Evolutionary conservation across 92 coral and sea anemone genomes (phyloP).

Genomic region (Chrysogorgia sp.): DNA sequence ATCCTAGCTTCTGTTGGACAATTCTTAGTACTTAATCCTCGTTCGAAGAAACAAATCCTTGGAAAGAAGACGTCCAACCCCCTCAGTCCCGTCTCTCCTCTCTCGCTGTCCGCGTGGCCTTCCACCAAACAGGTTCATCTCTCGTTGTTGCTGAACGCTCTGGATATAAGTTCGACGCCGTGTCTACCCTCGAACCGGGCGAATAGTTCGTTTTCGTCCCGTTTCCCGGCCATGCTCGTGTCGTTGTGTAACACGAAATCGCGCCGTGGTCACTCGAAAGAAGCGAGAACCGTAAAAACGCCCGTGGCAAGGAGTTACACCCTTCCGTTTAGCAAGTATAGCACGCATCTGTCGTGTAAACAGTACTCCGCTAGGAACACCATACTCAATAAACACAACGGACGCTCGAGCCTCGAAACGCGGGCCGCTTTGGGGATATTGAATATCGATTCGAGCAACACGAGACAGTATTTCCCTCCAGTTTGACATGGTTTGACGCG

Average conservation of each 20-base stretch:
- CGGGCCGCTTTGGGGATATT: conserved; percentile 37
- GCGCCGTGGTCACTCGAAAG: conserved; percentile 13
- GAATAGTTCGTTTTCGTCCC: conserved; percentile 16
- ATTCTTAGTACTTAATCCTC: conserved; percentile 35
- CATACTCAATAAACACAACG: background rate
- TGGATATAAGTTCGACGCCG: conserved; percentile 14
- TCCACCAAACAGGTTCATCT: conserved; percentile 6
- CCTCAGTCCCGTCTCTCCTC: conserved; percentile 25
- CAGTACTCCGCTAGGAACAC: conserved; percentile 29
- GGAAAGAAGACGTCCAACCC: conserved; percentile 31
- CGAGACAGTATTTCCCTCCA: conserved; percentile 14
- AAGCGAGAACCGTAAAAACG: background rate
- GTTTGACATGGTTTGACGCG: background rate
- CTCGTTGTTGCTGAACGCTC: conserved; percentile 26
- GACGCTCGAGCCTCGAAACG: conserved; percentile 26
- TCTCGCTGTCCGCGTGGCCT: conserved; percentile 11
- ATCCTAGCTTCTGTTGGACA: conserved; percentile 39
- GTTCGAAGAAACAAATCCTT: conserved; percentile 10
- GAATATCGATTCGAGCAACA: conserved; percentile 17
- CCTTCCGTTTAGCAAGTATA: conserved; percentile 36
- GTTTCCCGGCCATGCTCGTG: conserved; percentile 33
- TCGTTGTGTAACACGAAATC: conserved; percentile 23
- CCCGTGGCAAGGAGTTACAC: conserved; percentile 40
- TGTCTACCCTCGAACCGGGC: conserved; percentile 15
- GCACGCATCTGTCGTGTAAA: conserved; percentile 24